Conservation (phyloP, 2,888 invertebrate species). For the Phaonia tiefii region DNA sequence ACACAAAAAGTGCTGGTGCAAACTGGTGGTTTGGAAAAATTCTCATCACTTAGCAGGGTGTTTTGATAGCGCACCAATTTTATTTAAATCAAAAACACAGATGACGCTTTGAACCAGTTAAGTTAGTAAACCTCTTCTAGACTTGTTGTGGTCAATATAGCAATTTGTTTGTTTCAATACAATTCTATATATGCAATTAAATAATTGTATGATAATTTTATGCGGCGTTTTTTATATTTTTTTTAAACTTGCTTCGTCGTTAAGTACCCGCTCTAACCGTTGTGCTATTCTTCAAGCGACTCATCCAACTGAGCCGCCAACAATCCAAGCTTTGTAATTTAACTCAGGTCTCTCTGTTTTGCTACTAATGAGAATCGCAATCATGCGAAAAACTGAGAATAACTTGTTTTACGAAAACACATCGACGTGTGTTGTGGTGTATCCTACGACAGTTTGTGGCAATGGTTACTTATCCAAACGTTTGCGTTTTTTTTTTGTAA, state of each 20-base stretch:
- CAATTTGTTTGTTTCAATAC: no score
- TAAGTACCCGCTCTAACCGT: constrained; percentile 50
- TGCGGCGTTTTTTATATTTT: constrained; percentile 17
- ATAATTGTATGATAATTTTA: background rate
- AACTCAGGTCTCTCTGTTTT: constrained; percentile 26
- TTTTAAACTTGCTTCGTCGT: constrained; percentile 10
- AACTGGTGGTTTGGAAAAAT: constrained; percentile 21
- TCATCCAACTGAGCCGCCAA: constrained; percentile 59
- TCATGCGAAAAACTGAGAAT: background rate
- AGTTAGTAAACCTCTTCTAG: constrained; percentile 6
- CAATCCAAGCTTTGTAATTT: constrained; percentile 59
- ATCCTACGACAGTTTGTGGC: no score
- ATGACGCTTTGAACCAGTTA: constrained; percentile 41
- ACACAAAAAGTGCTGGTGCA: constrained; percentile 36
- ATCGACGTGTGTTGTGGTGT: no score
- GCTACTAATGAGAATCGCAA: no score
- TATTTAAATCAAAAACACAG: background rate
- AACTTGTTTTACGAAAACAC: background rate
- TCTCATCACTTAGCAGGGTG: constrained; percentile 45
- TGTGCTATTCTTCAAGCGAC: constrained; percentile 57
- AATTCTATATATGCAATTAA: no score
- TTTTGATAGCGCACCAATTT: background rate
- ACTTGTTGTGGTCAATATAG: constrained; percentile 8
- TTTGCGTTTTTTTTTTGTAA: no score
- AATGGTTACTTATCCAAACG: no score